These are phyloP conservation scores for Euwallacea similis DNA, from an alignment of 1,140 invertebrate genomes.

Conservation along the genomic window DNA sequence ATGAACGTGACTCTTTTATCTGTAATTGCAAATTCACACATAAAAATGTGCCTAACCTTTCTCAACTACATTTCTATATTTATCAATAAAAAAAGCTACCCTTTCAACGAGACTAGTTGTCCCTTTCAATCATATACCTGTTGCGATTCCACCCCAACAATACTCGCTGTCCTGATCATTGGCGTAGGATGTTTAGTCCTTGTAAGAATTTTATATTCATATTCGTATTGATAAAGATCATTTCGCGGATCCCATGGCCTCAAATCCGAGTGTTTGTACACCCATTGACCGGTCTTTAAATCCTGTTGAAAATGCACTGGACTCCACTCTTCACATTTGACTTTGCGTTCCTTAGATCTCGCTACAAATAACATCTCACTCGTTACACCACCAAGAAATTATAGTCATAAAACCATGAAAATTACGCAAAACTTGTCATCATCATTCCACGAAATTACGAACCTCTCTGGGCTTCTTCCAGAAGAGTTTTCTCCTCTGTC, in stretches of 20 bases:
- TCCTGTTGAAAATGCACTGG: slow-evolving; percentile 74
- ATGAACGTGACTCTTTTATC: slow-evolving; percentile 24
- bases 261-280: slow-evolving; percentile 74
- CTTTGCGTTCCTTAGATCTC: slow-evolving; percentile 62
- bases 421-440: not conserved
- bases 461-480: slow-evolving; percentile 82
- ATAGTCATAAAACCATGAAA: too few relatives aligned
- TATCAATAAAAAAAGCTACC: not conserved
- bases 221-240: slow-evolving; percentile 80
- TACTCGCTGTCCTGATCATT: slow-evolving; percentile 65
- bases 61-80: not conserved
- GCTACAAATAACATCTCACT: slow-evolving; percentile 29
- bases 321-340: slow-evolving; percentile 64
- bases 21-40: slow-evolving; percentile 3
- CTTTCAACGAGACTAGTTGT: not conserved
- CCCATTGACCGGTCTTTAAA: slow-evolving; percentile 62
- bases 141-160: slow-evolving; percentile 62
- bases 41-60: not conserved
- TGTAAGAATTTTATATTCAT: slow-evolving; percentile 70
- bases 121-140: slow-evolving; percentile 35
- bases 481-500: slow-evolving; percentile 84
- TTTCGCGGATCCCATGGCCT: slow-evolving; percentile 83
- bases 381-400: not conserved
- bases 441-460: not conserved
- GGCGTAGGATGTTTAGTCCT: slow-evolving; percentile 74